Conservation (phyloP, 53 echinoderm and acorn worm species). For the Henricia sp. region DNA sequence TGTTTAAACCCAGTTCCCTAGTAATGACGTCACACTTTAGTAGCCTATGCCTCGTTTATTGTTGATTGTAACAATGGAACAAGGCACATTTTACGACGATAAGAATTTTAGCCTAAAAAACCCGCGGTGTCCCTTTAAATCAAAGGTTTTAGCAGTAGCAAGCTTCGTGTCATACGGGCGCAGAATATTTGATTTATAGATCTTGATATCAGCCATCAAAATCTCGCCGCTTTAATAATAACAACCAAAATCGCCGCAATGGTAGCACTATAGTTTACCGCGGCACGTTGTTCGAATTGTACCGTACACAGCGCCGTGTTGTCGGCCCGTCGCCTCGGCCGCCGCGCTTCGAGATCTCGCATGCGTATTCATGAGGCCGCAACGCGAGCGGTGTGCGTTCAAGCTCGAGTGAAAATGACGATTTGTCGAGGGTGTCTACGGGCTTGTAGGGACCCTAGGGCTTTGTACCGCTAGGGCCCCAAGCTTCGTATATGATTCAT, state of each 20-base stretch:
- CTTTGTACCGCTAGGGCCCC: slow-evolving; percentile 14
- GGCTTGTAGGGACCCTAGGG: slow-evolving; percentile 9
- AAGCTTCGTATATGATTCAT: slow-evolving; percentile 50
- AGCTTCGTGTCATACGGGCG: slow-evolving; percentile 14
- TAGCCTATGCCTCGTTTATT: too few species aligned
- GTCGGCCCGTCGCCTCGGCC: not conserved
- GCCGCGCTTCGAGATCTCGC: not conserved
- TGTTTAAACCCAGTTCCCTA: too few species aligned
- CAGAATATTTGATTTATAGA: slow-evolving; percentile 22
- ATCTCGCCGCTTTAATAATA: slow-evolving; percentile 30
- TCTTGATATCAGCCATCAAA: slow-evolving; percentile 11
- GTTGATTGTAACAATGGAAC: too few species aligned
- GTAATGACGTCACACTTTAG: too few species aligned
- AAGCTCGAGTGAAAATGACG: slow-evolving; percentile 62
- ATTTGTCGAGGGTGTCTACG: slow-evolving; percentile 31
- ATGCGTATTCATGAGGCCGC: slow-evolving; percentile 40
- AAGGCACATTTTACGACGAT: too few species aligned
- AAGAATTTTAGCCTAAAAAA: not conserved
- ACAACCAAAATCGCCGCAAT: not conserved
- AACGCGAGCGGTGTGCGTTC: slow-evolving; percentile 18
- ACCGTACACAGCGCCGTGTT: not conserved
- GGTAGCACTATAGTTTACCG: not conserved
- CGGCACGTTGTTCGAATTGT: not conserved
- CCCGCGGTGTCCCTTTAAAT: slow-evolving; percentile 18
- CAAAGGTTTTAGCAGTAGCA: not conserved